A percentile compares a stretch with the other conserved stretches of the same genome.
These are phyloP conservation scores for Paralichthys olivaceus DNA, from an alignment of 2,113 vertebrate species.

Conservation along the genomic window DNA sequence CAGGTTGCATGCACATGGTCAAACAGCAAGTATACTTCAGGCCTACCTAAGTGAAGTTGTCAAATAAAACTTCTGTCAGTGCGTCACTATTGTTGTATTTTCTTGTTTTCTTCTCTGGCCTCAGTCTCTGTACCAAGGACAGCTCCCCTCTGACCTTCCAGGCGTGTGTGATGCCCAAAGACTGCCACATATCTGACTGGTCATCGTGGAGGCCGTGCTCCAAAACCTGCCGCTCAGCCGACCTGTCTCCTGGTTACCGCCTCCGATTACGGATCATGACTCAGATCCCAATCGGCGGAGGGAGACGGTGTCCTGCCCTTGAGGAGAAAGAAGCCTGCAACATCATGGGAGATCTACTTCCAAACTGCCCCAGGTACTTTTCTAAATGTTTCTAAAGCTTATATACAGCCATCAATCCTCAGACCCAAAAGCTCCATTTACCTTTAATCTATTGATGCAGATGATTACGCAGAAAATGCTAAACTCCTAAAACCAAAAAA, in stretches of 20 bases:
- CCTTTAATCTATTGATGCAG: conserved; percentile 3
- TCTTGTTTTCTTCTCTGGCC: conserved; percentile 16
- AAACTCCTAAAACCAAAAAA: conserved; percentile 29
- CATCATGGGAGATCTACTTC: conserved; percentile 82
- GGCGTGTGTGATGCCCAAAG: conserved; percentile 88
- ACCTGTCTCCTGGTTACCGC: conserved; percentile 85
- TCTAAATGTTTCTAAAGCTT: neutral
- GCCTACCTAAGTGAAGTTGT: too few species aligned
- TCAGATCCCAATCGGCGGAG: conserved; percentile 81
- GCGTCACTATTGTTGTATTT: neutral
- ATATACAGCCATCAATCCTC: neutral
- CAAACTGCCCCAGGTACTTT: conserved; percentile 90
- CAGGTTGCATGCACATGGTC: too few species aligned
- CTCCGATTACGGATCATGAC: conserved; percentile 84
- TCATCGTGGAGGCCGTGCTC: conserved; percentile 91
- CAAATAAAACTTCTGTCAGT: neutral
- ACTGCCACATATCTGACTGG: conserved; percentile 90
- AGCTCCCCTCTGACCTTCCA: conserved; percentile 84
- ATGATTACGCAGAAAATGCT: neutral
- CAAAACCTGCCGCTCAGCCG: conserved; percentile 85
- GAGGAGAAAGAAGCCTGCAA: conserved; percentile 91
- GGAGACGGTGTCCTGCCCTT: conserved; percentile 85
- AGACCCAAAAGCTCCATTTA: conserved; percentile 3
- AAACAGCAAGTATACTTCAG: too few species aligned
- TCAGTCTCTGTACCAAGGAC: conserved; percentile 89